Evolutionary conservation across 23 tunicate species (phyloP).

Genomic region (Diplosoma virens): DNA sequence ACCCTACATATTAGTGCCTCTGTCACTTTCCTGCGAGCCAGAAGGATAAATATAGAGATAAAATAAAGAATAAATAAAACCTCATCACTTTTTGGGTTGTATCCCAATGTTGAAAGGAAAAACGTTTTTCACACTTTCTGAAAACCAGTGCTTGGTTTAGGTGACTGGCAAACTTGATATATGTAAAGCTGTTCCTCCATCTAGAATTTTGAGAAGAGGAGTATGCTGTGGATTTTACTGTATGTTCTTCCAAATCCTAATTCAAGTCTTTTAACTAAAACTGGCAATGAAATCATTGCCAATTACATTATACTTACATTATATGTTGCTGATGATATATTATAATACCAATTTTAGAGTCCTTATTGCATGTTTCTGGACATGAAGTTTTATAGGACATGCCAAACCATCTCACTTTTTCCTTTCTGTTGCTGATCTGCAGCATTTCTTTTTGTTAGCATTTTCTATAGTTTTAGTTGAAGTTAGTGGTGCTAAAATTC

Average conservation of each 20-base stretch:
- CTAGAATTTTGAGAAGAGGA: neutral
- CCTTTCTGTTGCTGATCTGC: neutral
- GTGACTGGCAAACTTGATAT: neutral
- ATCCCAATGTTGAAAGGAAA: conserved; percentile 2
- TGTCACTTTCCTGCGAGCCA: too few relatives aligned
- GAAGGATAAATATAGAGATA: too few relatives aligned
- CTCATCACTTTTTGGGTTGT: neutral
- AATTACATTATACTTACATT: neutral
- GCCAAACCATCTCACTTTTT: neutral
- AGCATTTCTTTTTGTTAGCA: neutral
- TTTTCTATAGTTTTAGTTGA: neutral
- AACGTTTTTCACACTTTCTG: neutral
- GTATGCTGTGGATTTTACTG: neutral
- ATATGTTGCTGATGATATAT: too few relatives aligned
- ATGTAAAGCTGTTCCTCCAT: neutral
- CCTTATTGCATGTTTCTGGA: neutral
- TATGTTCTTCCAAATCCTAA: conserved; percentile 1
- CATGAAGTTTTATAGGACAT: neutral
- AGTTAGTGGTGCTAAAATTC: too few relatives aligned
- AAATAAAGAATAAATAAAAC: too few relatives aligned
- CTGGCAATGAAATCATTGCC: neutral
- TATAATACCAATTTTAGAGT: too few relatives aligned
- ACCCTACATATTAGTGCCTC: too few relatives aligned
- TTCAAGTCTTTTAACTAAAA: neutral
- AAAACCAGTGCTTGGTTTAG: neutral